Evolutionary conservation across 2,888 invertebrate genomes (phyloP), one percentile per base, ranked within the genome.

Genomic region (Bellardia bayeri): DNA sequence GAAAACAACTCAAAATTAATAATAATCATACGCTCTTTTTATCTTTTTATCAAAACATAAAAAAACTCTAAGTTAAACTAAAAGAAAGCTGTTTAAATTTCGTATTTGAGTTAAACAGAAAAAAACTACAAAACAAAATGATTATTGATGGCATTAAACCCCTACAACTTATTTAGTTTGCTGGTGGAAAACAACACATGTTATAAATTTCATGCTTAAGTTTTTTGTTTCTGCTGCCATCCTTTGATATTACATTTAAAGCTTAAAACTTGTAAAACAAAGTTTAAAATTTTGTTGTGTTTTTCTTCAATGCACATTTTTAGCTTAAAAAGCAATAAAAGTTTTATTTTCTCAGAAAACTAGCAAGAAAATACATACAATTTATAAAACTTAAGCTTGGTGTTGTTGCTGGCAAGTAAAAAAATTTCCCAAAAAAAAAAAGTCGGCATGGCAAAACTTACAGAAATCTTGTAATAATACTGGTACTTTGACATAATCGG

Each of bases 241-340:
- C 64, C 8, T 49, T 54, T 54, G 37, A 3, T 56, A 23, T 56
- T 83, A 23, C 37, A 78, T 58, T 64, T 71, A 56, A 64, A 78
- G 83, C 78, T 83, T 78, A 71, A 83, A 78, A 83, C 42, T 71
- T 51, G 23, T 2, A 8, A 54, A 54, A 40, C 37, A 72, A 78
- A 66, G 7, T 83, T 83, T 37, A 23, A 78, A 72, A 45, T 63
- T 33, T 33, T 71, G 40, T 40, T 40, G 23, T 37, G 30, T 13
- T 82, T 66, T 56, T 11, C 45, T 54, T 56, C 72, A 45, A 30
- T 40, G 68, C 58, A 61, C 68, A 71, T 78, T 83, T 83, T 72
- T 56, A 78, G 83, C 83, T 83, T 83, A 72, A 83, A 83, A 83
- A 71, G 71, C 71, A 71, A 78, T 83, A 83, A 78, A 76, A 83